Base-by-base conservation (phyloP, 2,888 invertebrate species). In the Oxycera nigricornis region DNA sequence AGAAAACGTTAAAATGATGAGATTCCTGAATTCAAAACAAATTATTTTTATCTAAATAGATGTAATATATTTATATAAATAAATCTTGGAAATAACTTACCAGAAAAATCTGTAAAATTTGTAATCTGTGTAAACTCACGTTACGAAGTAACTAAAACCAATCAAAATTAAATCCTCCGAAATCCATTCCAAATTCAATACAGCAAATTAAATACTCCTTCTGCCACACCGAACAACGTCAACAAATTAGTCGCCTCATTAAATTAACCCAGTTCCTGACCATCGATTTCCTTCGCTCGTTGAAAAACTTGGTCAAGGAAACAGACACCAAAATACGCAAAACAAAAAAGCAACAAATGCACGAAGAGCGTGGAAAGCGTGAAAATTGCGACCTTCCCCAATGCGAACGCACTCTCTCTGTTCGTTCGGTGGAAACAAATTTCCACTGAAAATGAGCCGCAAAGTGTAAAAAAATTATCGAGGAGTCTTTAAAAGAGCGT, bases 201-300 rank as follows among this genome's bases (percentile, higher is more conserved):
- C 22, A 24, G 35, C 11, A 52, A 70, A 70, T 70, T 70, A 24
- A 52, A 70, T 70, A 6, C 30, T 70, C 20, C n/a, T n/a, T 30
- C n/a, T 30, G 39, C 62, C 31, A 39, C 31, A 17, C 39, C 35
- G 22, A 24, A 31, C 70, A 41, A 3, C 28, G 31, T 55, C 70
- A 52, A 52, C 70, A 55, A 72, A 72, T 72, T 72, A 72, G 61
- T 59, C 70, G 59, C 50, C 72, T 74, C 72, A 74, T 73, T 70
- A 74, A 76, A 76, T 76, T 76, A 76, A 76, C 76, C 76, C 74
- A 76, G 74, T 76, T 76, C 73, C 73, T 76, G 73, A 72, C 59
- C 62, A 76, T 76, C 73, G 76, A 76, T 76, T 76, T 76, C 31
- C 22, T 76, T 67, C 26, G 62, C 50, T 73, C 57, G 26, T 61